Percentiles rank a stretch among this genome's conserved stretches.
Evolutionary conservation across 2,888 invertebrate genomes (phyloP).

Genomic region (Serrognathus titanus): DNA sequence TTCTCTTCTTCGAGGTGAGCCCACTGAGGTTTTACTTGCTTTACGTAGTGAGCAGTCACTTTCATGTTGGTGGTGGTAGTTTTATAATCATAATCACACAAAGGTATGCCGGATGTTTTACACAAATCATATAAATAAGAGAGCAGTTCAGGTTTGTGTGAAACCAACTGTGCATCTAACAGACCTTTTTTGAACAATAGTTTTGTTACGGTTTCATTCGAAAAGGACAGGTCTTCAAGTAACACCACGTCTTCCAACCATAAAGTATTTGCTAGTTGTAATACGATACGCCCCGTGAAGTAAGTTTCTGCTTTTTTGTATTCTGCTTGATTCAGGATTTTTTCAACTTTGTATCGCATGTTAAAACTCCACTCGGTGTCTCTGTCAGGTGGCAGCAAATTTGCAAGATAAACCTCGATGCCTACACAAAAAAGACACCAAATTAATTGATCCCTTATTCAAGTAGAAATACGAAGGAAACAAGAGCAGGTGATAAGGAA

Average conservation of each 20-base stretch:
- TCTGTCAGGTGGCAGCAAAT: conserved; percentile 38
- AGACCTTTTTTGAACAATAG: conserved; percentile 56
- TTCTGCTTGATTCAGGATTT: conserved; percentile 8
- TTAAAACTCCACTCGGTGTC: conserved; percentile 33
- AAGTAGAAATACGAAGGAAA: neutral
- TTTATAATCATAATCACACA: conserved; percentile 33
- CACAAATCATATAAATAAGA: conserved; percentile 51
- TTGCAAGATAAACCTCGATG: conserved; percentile 35
- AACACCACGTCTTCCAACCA: conserved; percentile 64
- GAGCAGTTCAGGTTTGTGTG: conserved; percentile 52
- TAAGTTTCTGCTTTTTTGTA: conserved; percentile 26
- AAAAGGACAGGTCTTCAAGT: conserved; percentile 52
- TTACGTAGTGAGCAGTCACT: conserved; percentile 6
- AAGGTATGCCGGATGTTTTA: conserved; percentile 37
- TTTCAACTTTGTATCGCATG: conserved; percentile 13
- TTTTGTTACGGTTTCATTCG: conserved; percentile 53
- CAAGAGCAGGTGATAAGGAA: neutral
- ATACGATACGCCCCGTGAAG: conserved; percentile 51
- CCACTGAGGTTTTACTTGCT: conserved; percentile 45
- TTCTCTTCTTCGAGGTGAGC: conserved; percentile 51
- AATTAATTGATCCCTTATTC: neutral
- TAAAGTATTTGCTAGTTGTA: conserved; percentile 60
- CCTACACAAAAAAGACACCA: conserved; percentile 24
- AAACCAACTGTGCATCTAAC: conserved; percentile 47
- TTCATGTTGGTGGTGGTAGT: conserved; percentile 18